A percentile compares a stretch with the other conserved stretches of the same genome.
Evolutionary conservation across 2,888 invertebrate genomes (phyloP).

Genomic region (Zygogramma bicolorata): DNA sequence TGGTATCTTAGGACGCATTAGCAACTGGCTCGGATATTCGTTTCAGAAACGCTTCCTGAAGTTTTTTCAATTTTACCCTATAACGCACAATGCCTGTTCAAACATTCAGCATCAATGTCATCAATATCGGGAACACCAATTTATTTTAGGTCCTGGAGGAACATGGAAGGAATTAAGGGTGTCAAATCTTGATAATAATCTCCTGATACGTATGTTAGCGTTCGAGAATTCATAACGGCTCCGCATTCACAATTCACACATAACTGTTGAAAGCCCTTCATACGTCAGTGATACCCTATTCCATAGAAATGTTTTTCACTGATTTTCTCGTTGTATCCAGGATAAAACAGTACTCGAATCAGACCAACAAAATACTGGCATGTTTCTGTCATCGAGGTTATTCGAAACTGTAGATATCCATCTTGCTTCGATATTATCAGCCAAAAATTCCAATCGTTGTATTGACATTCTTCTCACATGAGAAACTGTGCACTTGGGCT

Average conservation of each 20-base stretch:
- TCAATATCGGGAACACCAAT: constrained; percentile 13
- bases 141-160: constrained; percentile 5
- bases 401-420: not conserved
- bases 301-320: not conserved
- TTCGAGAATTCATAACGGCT: constrained; percentile 13
- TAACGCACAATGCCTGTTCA: not conserved
- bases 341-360: too few species aligned
- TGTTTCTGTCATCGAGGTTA: not conserved
- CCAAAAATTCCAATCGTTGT: not conserved
- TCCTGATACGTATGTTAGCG: constrained; percentile 11
- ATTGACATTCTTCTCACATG: not conserved
- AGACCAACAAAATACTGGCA: too few species aligned
- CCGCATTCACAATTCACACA: constrained; percentile 26
- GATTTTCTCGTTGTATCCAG: not conserved
- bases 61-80: not conserved
- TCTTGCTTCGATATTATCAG: not conserved
- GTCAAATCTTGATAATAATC: constrained; percentile 1
- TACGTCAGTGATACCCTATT: too few species aligned
- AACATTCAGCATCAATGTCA: too few species aligned
- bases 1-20: too few species aligned
- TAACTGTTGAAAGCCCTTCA: too few species aligned
- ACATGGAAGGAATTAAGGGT: constrained; percentile 10
- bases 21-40: too few species aligned
- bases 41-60: too few species aligned
- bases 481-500: not conserved